Conservation (phyloP, 1,140 invertebrate species). For the Oryzaephilus surinamensis region DNA sequence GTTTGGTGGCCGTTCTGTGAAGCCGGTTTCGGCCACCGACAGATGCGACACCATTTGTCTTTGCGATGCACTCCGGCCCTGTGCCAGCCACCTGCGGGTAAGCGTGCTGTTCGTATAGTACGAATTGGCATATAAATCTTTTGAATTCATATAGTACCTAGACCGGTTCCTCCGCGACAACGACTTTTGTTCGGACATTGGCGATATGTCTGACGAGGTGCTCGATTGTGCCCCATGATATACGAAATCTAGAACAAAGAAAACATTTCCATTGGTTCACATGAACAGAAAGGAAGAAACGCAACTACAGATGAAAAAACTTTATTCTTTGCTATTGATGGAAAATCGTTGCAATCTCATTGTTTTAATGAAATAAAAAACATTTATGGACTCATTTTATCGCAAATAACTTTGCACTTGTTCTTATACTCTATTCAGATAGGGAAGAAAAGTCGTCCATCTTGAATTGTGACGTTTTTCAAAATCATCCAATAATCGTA, state of each 20-base stretch:
- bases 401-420: too few species aligned
- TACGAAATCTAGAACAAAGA: conserved; percentile 52
- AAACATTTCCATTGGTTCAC: too few species aligned
- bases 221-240: conserved; percentile 65
- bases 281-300: too few species aligned
- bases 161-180: conserved; percentile 55
- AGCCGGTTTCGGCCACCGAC: conserved; percentile 49
- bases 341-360: too few species aligned
- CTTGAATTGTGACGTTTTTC: too few species aligned
- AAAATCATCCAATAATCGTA: too few species aligned
- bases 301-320: too few species aligned
- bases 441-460: too few species aligned
- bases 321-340: too few species aligned
- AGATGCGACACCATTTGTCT: conserved; percentile 45
- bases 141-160: conserved; percentile 40
- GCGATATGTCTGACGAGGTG: conserved; percentile 66
- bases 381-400: too few species aligned
- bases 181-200: conserved; percentile 67
- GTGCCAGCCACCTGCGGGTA: conserved; percentile 44
- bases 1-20: conserved; percentile 33
- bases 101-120: conserved; percentile 13
- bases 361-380: too few species aligned
- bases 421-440: too few species aligned
- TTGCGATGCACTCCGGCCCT: conserved; percentile 43
- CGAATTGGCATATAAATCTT: conserved; percentile 14